Base-by-base conservation (phyloP, 2,888 invertebrate species). In the Danaus chrysippus region DNA sequence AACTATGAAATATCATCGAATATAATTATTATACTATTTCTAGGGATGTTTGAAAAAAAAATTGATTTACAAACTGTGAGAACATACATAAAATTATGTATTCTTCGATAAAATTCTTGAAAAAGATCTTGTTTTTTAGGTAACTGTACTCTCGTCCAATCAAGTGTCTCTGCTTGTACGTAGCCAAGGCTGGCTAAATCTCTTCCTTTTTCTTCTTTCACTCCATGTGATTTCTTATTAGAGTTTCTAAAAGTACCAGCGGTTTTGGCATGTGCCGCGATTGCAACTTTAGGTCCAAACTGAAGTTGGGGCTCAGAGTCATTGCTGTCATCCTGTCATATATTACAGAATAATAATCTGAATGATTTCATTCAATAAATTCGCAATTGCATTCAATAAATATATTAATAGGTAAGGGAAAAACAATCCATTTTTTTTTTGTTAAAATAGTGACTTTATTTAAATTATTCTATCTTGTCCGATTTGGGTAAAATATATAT, bases 111-210 rank as follows among this genome's bases (percentile, higher is more conserved):
- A 66, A 94, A 87, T 73, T 94, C 94, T 73, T 93, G 91, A 78
- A 93, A 94, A 43, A 94, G 78, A 76, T 94, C 94, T 69, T 92
- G 93, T 81, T 94, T 95, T 71, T 93, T 93, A 0, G 94, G 94
- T 49, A 94, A 77, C 59, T 91, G 88, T 12, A 94, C 88, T 65
- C 91, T 88, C 68, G 90, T 86, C 94, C 94, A 95, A 73, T 93
- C 92, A 60, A 94, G 92, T 0, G 92, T 90, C 57, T 92, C 92
- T 1, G 90, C 85, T 11, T 81, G 73, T 6, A 86, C 88, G 71
- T 94, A 94, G 3, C 94, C 94, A 0, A 93, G 83, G 64, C 93
- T 92, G 43, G 76, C 76, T 58, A 93, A 79, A 70, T 92, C 89
- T 71, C 92, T 83, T 61, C 91, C 92, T 12, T 79, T 83, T 17